Evolutionary conservation across 2,113 vertebrate genomes (phyloP).

Genomic region (Callorhinus ursinus): DNA sequence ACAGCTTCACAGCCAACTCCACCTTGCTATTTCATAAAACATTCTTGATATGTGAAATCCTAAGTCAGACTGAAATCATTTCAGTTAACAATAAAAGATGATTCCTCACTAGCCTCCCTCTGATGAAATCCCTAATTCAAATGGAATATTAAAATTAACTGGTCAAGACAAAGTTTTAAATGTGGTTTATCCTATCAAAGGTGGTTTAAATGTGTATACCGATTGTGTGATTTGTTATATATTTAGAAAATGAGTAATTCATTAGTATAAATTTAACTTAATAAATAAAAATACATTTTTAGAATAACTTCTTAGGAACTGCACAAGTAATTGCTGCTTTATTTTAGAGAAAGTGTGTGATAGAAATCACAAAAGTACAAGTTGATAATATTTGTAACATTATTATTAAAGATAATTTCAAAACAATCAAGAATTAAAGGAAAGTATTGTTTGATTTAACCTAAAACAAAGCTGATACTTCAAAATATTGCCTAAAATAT

Average conservation of each 20-base stretch:
- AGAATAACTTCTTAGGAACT: neutral
- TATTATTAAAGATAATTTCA: neutral
- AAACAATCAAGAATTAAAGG: neutral
- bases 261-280: neutral
- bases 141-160: neutral
- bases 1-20: neutral
- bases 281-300: neutral
- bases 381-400: neutral
- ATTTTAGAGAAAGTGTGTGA: neutral
- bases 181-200: neutral
- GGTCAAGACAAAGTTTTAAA: neutral
- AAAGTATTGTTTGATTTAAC: neutral
- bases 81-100: neutral
- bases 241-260: neutral
- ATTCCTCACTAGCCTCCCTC: neutral
- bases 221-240: neutral
- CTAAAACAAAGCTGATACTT: neutral
- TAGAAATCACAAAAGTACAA: neutral
- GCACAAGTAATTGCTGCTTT: neutral
- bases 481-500: neutral
- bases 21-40: neutral
- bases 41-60: constrained; percentile 12
- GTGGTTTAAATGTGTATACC: neutral
- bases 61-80: neutral
- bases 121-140: constrained; percentile 12